phyloP scores from a whole-genome alignment of 2,113 vertebrate species.

The Marmota monax region DNA sequence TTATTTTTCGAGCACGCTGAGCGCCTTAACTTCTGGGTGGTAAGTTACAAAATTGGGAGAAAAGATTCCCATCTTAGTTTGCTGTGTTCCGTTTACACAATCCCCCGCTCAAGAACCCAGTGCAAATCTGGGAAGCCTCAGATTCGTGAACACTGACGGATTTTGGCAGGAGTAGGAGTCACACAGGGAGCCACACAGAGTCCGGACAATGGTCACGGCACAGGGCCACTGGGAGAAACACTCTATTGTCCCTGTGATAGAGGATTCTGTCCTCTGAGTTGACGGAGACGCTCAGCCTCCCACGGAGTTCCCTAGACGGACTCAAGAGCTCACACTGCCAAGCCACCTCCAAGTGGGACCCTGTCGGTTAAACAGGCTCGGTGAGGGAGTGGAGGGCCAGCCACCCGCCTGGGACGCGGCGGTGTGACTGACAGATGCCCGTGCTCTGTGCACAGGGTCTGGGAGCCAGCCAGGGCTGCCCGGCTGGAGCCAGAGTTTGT shows the following conservation, averaged over 20 bases:
- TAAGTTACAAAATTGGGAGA: neutral
- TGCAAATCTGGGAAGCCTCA: neutral
- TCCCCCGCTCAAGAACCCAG: neutral
- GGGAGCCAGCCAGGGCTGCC: neutral
- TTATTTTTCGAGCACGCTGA: neutral
- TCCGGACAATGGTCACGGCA: no score
- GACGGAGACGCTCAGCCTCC: neutral
- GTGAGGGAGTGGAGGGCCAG: accelerated
- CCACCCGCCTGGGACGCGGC: neutral
- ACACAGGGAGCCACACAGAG: neutral
- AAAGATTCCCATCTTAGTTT: neutral
- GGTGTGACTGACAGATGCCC: neutral
- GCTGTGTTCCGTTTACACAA: no score
- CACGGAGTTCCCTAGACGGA: neutral
- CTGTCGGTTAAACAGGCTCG: no score
- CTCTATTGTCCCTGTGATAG: neutral
- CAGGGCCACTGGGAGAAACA: neutral
- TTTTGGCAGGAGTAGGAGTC: neutral
- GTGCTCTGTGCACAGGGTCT: neutral
- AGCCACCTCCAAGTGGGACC: neutral
- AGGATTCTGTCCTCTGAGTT: neutral
- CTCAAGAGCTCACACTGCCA: neutral
- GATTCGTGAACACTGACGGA: neutral
- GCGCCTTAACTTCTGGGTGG: neutral
- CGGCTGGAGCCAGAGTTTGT: neutral